These are phyloP conservation scores for Cynocephalus volans DNA, from an alignment of 2,113 vertebrate species.

Conservation along the genomic window DNA sequence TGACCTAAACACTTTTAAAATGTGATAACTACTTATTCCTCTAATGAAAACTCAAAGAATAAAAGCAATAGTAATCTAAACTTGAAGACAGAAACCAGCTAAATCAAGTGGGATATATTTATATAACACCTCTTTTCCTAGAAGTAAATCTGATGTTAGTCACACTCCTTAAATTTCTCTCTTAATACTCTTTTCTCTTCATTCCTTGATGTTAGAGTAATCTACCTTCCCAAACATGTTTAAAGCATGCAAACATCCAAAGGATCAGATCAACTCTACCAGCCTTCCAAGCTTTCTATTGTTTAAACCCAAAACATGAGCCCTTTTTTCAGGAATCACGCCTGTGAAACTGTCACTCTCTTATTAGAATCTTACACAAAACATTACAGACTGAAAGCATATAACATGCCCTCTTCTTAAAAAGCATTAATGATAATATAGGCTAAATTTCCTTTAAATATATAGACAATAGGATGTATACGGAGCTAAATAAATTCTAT, in stretches of 20 bases:
- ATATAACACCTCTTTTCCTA: not conserved
- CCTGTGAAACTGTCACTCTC: not conserved
- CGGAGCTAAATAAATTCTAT: not conserved
- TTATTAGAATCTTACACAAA: slow-evolving; percentile 42
- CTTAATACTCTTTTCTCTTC: not conserved
- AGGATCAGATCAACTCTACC: not conserved
- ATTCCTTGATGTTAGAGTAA: not conserved
- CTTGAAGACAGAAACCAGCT: not conserved
- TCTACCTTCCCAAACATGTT: not conserved
- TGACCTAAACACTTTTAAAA: not conserved
- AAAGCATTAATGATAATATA: not conserved
- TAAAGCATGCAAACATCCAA: slow-evolving; percentile 35
- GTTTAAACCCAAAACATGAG: slow-evolving; percentile 4
- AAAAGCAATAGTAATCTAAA: slow-evolving; percentile 41
- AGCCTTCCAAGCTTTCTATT: not conserved
- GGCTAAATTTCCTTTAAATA: slow-evolving; percentile 28
- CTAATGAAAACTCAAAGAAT: slow-evolving; percentile 37
- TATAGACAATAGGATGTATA: not conserved
- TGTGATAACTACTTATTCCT: not conserved
- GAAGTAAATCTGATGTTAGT: not conserved
- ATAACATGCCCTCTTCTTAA: not conserved
- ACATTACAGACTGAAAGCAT: not conserved
- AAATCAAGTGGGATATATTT: not conserved
- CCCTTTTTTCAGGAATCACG: not conserved
- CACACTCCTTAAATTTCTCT: not conserved